A percentile compares a stretch with the other conserved stretches of the same genome.
Evolutionary conservation across 2,113 vertebrate genomes (phyloP).

Genomic region (Tenrec ecaudatus): DNA sequence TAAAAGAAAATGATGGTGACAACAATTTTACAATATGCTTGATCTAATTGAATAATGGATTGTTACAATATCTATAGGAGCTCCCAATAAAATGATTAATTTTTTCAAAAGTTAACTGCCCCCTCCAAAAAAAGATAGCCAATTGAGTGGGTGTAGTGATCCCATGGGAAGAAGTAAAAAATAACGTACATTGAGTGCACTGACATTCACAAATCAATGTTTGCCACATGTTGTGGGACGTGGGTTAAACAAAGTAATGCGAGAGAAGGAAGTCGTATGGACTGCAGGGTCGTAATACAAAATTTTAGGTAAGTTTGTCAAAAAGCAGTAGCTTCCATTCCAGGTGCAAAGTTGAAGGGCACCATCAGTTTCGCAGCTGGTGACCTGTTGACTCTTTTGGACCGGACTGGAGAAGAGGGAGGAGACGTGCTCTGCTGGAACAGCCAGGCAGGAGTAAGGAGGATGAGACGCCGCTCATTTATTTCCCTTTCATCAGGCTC

Average conservation of each 20-base stretch:
- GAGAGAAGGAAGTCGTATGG: not conserved
- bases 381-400: slow-evolving; percentile 15
- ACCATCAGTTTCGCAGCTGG: slow-evolving; percentile 39
- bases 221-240: not conserved
- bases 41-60: too few species aligned
- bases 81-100: too few species aligned
- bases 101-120: too few species aligned
- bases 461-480: not conserved
- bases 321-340: slow-evolving; percentile 37
- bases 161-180: not conserved
- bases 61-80: too few species aligned
- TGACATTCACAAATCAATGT: not conserved
- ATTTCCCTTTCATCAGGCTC: slow-evolving; percentile 45
- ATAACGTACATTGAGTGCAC: rapidly evolving
- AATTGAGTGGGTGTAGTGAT: not conserved
- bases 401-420: not conserved
- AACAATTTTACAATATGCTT: too few species aligned
- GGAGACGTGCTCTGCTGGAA: not conserved
- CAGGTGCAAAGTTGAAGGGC: slow-evolving; percentile 1
- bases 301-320: slow-evolving; percentile 16
- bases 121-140: too few species aligned
- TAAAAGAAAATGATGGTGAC: too few species aligned
- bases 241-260: not conserved
- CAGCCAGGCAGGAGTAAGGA: not conserved
- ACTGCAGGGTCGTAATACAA: not conserved